These are phyloP conservation scores for Meliscaeva auricollis DNA, from an alignment of 2,888 invertebrate species.

Conservation along the genomic window DNA sequence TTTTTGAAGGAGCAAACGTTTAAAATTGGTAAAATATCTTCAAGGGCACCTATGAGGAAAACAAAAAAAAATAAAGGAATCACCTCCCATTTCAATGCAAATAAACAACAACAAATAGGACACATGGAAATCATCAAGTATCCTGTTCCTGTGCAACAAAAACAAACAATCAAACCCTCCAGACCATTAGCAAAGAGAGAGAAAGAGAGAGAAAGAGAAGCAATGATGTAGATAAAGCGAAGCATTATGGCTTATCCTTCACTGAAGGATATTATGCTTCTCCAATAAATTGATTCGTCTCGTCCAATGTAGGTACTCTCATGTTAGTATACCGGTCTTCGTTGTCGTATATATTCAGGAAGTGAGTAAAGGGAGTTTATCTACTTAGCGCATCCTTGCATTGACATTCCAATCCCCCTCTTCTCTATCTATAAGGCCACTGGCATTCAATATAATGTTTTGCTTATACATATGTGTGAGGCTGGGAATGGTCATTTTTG, in stretches of 20 bases:
- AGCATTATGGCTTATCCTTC: background rate
- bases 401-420: background rate
- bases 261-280: background rate
- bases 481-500: slow-evolving; percentile 31
- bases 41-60: background rate
- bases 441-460: no score
- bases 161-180: no score
- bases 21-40: slow-evolving; percentile 2
- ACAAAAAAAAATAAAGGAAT: background rate
- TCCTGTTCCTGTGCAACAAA: no score
- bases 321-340: background rate
- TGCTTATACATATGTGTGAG: background rate
- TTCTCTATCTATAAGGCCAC: background rate
- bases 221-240: background rate
- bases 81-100: background rate
- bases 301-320: background rate
- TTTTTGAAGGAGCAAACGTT: background rate
- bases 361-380: background rate
- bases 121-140: slow-evolving; percentile 35
- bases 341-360: background rate
- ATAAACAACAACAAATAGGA: slow-evolving; percentile 12
- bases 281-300: background rate
- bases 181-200: no score
- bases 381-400: background rate
- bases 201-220: background rate